A percentile compares a stretch with the other conserved stretches of the same genome.
Conservation (phyloP, 1,140 invertebrate genomes). For the Chlorops oryzae region DNA sequence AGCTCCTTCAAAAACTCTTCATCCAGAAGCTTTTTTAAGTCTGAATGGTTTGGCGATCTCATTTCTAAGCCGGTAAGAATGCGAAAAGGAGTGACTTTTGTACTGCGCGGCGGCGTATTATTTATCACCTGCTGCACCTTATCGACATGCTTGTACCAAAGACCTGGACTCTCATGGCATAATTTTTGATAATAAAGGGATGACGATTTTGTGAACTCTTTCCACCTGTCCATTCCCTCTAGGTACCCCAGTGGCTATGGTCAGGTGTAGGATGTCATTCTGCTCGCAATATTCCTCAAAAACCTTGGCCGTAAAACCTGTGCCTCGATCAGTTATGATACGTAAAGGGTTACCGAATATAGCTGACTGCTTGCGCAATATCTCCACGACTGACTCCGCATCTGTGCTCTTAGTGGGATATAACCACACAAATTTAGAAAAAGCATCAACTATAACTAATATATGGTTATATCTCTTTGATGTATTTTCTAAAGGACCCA, state of each 20-base stretch:
- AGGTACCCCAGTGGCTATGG: slow-evolving; percentile 32
- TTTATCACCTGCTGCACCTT: slow-evolving; percentile 22
- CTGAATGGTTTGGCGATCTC: slow-evolving; percentile 23
- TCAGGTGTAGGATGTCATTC: slow-evolving; percentile 27
- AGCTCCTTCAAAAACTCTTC: slow-evolving; percentile 26
- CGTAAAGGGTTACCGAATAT: no score
- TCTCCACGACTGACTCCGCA: no score
- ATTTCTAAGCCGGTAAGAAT: background rate
- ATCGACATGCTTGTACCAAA: slow-evolving; percentile 35
- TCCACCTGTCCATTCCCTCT: slow-evolving; percentile 37
- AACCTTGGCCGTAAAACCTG: no score
- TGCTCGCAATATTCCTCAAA: slow-evolving; percentile 19
- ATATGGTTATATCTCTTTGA: no score
- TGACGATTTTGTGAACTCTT: slow-evolving; percentile 25
- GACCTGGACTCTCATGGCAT: slow-evolving; percentile 21
- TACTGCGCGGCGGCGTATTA: background rate
- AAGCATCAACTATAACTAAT: no score
- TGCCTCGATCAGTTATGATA: no score
- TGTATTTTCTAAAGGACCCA: no score
- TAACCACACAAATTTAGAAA: no score
- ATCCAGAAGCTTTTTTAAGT: slow-evolving; percentile 24
- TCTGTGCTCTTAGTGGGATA: no score
- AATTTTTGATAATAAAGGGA: slow-evolving; percentile 31
- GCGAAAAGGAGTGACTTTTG: background rate
- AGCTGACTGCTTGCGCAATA: no score